Evolutionary conservation across 1,140 invertebrate genomes (phyloP).

Genomic region (Hylaeus volcanicus): DNA sequence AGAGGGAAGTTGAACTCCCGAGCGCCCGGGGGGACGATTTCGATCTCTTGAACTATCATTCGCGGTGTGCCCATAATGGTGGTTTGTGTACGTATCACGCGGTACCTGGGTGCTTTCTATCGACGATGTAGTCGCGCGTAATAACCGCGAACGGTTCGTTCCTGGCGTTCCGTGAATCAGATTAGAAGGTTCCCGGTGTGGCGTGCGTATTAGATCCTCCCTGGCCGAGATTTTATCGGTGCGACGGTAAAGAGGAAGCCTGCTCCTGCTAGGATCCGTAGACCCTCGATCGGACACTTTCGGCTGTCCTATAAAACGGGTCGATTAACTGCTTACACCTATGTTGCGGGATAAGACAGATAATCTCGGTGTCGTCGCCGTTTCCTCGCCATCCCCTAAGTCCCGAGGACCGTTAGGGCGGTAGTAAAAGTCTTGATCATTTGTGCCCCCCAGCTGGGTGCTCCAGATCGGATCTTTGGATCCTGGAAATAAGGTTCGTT

Average conservation of each 20-base stretch:
- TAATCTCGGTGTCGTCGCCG: constrained; percentile 28
- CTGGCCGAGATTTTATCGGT: constrained; percentile 58
- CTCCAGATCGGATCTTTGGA: not conserved
- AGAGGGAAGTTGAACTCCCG: constrained; percentile 1
- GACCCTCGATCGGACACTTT: constrained; percentile 50
- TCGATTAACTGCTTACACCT: constrained; percentile 56
- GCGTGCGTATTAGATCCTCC: constrained; percentile 57
- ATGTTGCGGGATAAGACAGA: constrained; percentile 28
- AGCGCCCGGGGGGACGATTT: constrained; percentile 51
- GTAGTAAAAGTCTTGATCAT: not conserved
- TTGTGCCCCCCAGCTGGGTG: not conserved
- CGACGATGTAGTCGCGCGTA: constrained; percentile 55
- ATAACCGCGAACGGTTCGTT: constrained; percentile 64
- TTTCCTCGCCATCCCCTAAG: not conserved
- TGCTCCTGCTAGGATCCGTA: constrained; percentile 15
- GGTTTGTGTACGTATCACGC: constrained; percentile 27
- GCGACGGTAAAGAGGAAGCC: constrained; percentile 55
- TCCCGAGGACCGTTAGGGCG: not conserved
- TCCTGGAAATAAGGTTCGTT: too few relatives aligned
- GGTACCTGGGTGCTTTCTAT: constrained; percentile 32
- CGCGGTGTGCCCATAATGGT: constrained; percentile 45
- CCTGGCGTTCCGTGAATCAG: constrained; percentile 53
- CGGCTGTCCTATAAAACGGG: constrained; percentile 56
- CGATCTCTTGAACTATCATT: constrained; percentile 61
- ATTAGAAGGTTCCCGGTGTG: constrained; percentile 44